Conservation (phyloP, 2,797 vertebrate species). For the Betta splendens region DNA sequence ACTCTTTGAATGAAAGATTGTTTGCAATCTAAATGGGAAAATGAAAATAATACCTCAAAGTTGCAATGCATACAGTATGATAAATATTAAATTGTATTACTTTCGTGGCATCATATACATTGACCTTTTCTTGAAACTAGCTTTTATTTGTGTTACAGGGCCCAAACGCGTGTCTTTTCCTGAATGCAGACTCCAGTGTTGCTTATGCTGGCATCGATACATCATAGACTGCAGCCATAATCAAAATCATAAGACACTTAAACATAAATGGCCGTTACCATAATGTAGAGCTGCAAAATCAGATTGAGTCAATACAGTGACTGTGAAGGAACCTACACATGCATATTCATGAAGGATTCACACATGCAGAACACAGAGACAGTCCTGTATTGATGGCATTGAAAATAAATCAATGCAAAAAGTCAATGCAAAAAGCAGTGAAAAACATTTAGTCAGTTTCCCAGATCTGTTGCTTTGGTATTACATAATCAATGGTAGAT, state of each 20-base stretch:
- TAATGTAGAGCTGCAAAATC: conserved; percentile 36
- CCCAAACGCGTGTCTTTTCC: conserved; percentile 3
- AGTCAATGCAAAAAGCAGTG: conserved; percentile 1
- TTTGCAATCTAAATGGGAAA: conserved; percentile 32
- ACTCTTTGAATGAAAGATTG: conserved; percentile 30
- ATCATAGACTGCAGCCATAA: conserved; percentile 43
- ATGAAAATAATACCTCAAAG: conserved; percentile 8
- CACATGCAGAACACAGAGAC: conserved; percentile 19
- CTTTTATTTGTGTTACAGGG: not conserved
- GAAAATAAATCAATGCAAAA: no score
- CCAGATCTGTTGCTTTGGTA: conserved; percentile 6
- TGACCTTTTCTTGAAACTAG: not conserved
- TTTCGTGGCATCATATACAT: not conserved
- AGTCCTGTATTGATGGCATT: conserved; percentile 26
- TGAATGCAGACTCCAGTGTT: conserved; percentile 20
- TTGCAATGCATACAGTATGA: not conserved
- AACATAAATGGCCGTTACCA: conserved; percentile 46
- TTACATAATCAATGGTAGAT: not conserved
- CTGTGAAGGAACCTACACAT: conserved; percentile 9
- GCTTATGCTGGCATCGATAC: conserved; percentile 24
- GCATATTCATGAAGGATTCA: conserved; percentile 2
- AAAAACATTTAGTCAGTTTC: conserved; percentile 17
- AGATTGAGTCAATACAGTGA: conserved; percentile 23
- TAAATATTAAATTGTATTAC: conserved; percentile 12
- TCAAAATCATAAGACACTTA: conserved; percentile 48